Base-by-base conservation (phyloP, 2,888 invertebrate species). In the Odontocolon sp. region DNA sequence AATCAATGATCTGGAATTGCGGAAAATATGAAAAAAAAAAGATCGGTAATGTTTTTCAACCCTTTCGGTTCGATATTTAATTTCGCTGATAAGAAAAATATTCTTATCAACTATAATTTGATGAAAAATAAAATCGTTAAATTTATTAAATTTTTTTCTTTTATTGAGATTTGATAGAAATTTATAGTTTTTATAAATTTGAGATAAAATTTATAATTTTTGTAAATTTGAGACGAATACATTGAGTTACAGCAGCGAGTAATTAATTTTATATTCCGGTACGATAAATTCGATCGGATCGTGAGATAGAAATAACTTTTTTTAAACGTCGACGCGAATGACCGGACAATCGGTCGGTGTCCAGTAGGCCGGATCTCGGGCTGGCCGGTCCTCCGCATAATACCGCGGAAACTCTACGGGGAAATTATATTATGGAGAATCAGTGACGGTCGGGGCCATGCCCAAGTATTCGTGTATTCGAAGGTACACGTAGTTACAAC, bases 381-480 rank as follows among this genome's bases (percentile, higher is more conserved):
- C 77, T 79, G 61, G 78, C 33, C 81, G 75, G 68, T 75, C 77
- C 72, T 77, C 54, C 36, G 68, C 61, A 78, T 79, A 89, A 90
- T 87, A 83, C 86, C 82, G 77, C 90, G 90, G 90, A 90, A 89
- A 83, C 83, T 83, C 79, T 77, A 50, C 70, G 84, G 74, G 86
- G 84, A 87, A 88, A 89, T 87, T 85, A 87, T 87, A 87, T 88
- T 82, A 87, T 83, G 84, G 85, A 84, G 85, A 86, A 84, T 83
- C 81, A 33, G 63, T 68, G 80, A 79, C 56, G 59, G 61, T 72
- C 59, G 74, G 70, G 79, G 80, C 73, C 63, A 78, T 64, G 71
- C 71, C 61, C 47, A 77, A 71, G 72, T 76, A 66, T 64, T 72
- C 63, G 67, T 63, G 67, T 47, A 31, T 50, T 18, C 33, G 67